Conservation (phyloP, 2,888 invertebrate species). For the Sipunculus nudus region DNA sequence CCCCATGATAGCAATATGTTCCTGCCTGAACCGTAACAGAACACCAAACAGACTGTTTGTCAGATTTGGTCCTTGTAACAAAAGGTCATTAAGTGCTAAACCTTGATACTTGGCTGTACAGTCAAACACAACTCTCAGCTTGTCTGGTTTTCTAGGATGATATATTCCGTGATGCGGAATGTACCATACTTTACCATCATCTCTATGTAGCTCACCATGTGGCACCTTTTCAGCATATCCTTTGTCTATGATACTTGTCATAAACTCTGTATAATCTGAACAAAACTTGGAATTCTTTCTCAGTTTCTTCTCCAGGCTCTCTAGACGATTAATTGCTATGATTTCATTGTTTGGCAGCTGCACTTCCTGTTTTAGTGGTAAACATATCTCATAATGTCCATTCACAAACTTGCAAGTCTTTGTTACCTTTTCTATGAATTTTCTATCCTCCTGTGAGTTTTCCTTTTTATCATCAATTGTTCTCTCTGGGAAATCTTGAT, state of each 20-base stretch:
- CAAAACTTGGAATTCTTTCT: slow-evolving; percentile 1
- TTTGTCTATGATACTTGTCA: slow-evolving; percentile 5
- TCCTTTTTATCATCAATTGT: slow-evolving; percentile 18
- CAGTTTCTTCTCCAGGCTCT: slow-evolving; percentile 1
- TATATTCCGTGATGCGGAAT: slow-evolving; percentile 11
- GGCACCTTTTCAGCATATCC: slow-evolving; percentile 21
- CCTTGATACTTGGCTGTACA: background rate
- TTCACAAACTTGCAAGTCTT: too few species aligned
- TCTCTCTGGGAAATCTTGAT: slow-evolving; percentile 28
- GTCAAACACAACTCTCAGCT: slow-evolving; percentile 20
- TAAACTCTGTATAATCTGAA: slow-evolving; percentile 6
- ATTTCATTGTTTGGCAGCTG: slow-evolving; percentile 12
- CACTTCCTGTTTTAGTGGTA: slow-evolving; percentile 6
- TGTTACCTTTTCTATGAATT: too few species aligned
- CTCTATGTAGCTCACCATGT: background rate
- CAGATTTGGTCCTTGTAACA: slow-evolving; percentile 21
- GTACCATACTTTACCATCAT: slow-evolving; percentile 5
- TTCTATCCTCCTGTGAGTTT: slow-evolving; percentile 16
- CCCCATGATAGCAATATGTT: slow-evolving; percentile 10
- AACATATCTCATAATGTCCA: slow-evolving; percentile 14
- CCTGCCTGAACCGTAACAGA: slow-evolving; percentile 15
- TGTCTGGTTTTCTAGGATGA: slow-evolving; percentile 17
- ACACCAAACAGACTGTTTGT: slow-evolving; percentile 16
- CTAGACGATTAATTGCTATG: slow-evolving; percentile 1
- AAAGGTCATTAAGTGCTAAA: slow-evolving; percentile 12